Evolutionary conservation across 2,797 vertebrate genomes (phyloP), one percentile per base, ranked within the genome.

Genomic region (Pygocentrus nattereri): DNA sequence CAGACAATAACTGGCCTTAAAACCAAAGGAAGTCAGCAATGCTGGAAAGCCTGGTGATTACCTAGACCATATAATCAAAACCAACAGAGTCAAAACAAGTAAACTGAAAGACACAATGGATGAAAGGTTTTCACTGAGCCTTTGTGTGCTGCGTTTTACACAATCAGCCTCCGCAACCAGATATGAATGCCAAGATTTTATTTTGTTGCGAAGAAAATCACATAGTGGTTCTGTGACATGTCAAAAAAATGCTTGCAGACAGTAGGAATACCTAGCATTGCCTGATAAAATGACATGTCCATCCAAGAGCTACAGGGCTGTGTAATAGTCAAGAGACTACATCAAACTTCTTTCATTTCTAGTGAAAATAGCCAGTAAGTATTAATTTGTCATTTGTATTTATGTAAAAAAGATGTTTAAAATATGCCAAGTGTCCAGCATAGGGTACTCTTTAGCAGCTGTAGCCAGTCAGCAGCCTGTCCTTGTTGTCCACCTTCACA

Each of bases 61-160:
- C 19, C 10, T 71, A 50, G 52, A 67, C 58, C 50, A 50, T 72
- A 61, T 44, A 78, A 82, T 82, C 67, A 68, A 78, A 80, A 19
- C 19, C 1, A n/a, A 52, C 12, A 58, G 67, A 79, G 50, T 68
- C 25, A 76, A 68, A 81, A 80, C 71, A 83, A 79, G 65, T 59
- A 70, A 62, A 85, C 44, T 23, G n/a, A 23, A 25, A 73, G 25
- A 76, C n/a, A 71, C 70, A 83, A 67, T n/a, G 12, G 56, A 75
- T 34, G 8, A 68, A 68, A 71, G 30, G 47, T 77, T 77, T 78
- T 64, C 12, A 47, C 25, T 38, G 54, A n/a, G 62, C 21, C 27
- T 70, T 64, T 74, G 18, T 49, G 30, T 50, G 56, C 41, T 15
- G 69, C 27, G 59, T 69, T 44, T 71, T 47, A 50, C 27, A 62